Percentiles rank a stretch among this genome's conserved stretches.
phyloP scores from a whole-genome alignment of 1,140 invertebrate genomes.

The Lordiphosa stackelbergi region DNA sequence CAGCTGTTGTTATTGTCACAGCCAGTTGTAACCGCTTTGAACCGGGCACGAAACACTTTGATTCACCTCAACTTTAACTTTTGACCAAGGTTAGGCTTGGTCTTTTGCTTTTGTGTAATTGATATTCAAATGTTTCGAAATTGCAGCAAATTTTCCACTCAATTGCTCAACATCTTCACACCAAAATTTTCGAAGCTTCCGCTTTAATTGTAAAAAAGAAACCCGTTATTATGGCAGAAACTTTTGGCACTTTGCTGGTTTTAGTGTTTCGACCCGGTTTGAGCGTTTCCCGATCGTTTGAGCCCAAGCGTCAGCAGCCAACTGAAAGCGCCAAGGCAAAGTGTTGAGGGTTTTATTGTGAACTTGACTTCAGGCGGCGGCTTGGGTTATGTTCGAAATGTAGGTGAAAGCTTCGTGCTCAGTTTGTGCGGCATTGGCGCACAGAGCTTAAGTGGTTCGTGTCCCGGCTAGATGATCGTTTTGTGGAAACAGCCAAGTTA shows the following conservation, averaged over 20 bases:
- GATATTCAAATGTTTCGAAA: constrained; percentile 18
- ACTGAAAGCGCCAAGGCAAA: constrained; percentile 58
- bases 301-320: constrained; percentile 49
- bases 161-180: constrained; percentile 21
- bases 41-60: constrained; percentile 12
- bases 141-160: constrained; percentile 2
- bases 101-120: constrained; percentile 1
- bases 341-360: constrained; percentile 60
- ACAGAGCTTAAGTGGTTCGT: constrained; percentile 4
- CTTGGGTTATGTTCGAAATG: constrained; percentile 20
- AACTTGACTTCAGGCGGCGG: constrained; percentile 50
- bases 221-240: constrained; percentile 53
- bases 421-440: background rate
- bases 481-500: constrained; percentile 7
- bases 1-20: constrained; percentile 9
- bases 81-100: constrained; percentile 34
- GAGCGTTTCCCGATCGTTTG: constrained; percentile 41
- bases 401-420: constrained; percentile 48
- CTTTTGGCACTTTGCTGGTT: constrained; percentile 4
- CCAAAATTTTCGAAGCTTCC: constrained; percentile 8
- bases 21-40: constrained; percentile 46
- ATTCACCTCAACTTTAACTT: constrained; percentile 26
- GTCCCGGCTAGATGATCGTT: constrained; percentile 8
- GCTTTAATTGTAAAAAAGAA: constrained; percentile 23
- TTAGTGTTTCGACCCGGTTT: constrained; percentile 23